Percentiles rank a stretch among this genome's conserved stretches.
Conservation (phyloP, 2,888 invertebrate species). For the Nasonia oneida region DNA sequence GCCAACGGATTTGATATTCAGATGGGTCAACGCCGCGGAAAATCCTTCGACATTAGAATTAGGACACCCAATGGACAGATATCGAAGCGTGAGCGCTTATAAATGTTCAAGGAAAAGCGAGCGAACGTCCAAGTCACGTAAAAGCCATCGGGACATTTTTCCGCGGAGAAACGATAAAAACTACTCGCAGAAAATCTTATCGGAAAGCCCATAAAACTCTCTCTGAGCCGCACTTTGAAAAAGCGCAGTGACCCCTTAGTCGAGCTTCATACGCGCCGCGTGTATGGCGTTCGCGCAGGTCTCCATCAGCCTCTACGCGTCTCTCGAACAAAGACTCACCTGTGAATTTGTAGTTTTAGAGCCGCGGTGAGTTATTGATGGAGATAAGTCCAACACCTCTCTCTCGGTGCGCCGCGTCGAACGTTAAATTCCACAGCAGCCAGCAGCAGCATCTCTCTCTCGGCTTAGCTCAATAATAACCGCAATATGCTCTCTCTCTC, state of each 20-base stretch:
- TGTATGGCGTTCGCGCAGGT: neutral
- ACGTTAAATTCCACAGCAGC: constrained; percentile 50
- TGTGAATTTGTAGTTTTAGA: constrained; percentile 51
- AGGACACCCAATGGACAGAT: too few relatives aligned
- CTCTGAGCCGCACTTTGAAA: neutral
- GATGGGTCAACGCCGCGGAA: too few relatives aligned
- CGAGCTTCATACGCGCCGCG: constrained; percentile 2
- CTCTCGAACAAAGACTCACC: constrained; percentile 41
- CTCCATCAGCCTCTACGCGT: neutral
- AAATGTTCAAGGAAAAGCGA: neutral
- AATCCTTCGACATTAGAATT: too few relatives aligned
- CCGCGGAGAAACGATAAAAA: constrained; percentile 7
- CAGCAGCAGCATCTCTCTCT: constrained; percentile 51
- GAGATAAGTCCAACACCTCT: constrained; percentile 48
- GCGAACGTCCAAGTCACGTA: constrained; percentile 10
- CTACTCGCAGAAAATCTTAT: constrained; percentile 18
- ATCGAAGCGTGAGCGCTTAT: neutral
- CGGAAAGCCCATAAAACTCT: neutral
- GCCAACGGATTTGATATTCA: too few relatives aligned
- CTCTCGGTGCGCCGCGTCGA: constrained; percentile 13
- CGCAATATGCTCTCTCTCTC: constrained; percentile 70
- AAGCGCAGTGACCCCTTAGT: neutral
- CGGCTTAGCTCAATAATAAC: constrained; percentile 72
- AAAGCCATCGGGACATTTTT: neutral
- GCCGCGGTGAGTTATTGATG: constrained; percentile 54